Evolutionary conservation across 2,888 invertebrate genomes (phyloP).

Genomic region (Epiblema foenella): DNA sequence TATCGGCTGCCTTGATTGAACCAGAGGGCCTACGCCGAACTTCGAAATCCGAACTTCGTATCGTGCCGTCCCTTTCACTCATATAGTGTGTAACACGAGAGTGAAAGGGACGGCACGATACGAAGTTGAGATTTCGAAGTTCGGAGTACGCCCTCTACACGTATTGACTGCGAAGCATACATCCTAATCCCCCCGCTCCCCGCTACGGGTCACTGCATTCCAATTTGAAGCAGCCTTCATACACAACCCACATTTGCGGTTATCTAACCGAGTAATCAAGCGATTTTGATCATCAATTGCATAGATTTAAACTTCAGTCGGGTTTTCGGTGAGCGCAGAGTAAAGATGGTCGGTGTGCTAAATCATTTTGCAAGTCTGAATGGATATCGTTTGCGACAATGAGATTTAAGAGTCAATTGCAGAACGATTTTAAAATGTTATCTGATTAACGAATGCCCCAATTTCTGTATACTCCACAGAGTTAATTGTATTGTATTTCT

Average conservation of each 20-base stretch:
- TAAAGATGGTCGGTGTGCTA: constrained; percentile 23
- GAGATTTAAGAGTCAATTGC: constrained; percentile 35
- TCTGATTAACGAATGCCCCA: constrained; percentile 20
- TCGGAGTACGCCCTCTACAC: too few species aligned
- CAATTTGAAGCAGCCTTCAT: constrained; percentile 66
- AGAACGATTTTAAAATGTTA: constrained; percentile 26
- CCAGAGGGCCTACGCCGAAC: too few species aligned
- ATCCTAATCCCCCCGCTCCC: constrained; percentile 38
- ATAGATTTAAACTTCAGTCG: not conserved
- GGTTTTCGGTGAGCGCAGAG: not conserved
- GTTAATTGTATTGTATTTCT: not conserved
- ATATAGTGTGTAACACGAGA: too few species aligned
- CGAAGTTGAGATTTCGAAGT: too few species aligned
- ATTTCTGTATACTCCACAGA: constrained; percentile 2
- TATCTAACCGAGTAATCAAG: constrained; percentile 1
- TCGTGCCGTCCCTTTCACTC: too few species aligned
- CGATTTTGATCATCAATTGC: constrained; percentile 29
- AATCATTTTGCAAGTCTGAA: constrained; percentile 36
- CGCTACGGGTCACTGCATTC: constrained; percentile 63
- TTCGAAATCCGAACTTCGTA: too few species aligned
- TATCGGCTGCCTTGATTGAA: constrained; percentile 39
- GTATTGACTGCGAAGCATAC: constrained; percentile 44
- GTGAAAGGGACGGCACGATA: too few species aligned
- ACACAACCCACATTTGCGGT: constrained; percentile 46
- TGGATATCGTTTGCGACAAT: constrained; percentile 21